Percentiles rank a stretch among this genome's conserved stretches.
These are phyloP conservation scores for Sebastes aleutianus DNA, from an alignment of 2,797 vertebrate species.

Conservation along the genomic window DNA sequence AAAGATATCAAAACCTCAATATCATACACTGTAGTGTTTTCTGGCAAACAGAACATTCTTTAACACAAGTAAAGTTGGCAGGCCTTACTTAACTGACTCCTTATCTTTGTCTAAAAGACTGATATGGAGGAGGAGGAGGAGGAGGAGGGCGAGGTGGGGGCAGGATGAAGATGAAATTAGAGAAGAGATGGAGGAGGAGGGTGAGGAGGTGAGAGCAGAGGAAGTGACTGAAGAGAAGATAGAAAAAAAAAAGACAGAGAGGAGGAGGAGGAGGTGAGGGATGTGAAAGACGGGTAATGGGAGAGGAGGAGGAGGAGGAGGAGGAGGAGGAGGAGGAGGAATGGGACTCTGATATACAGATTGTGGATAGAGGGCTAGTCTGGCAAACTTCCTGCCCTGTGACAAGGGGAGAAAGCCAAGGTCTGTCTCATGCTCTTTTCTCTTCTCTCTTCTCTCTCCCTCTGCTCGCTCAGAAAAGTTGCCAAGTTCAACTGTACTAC, in stretches of 20 bases:
- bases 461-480: not conserved
- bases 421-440: conserved; percentile 1
- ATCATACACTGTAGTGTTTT: not conserved
- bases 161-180: conserved; percentile 40
- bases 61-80: not conserved
- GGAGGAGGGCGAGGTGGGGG: not conserved
- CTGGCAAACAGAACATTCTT: not conserved
- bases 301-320: too few species aligned
- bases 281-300: conserved; percentile 9
- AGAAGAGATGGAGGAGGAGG: conserved; percentile 28
- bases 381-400: conserved; percentile 64
- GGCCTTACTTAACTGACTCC: not conserved
- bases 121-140: not conserved
- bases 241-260: conserved; percentile 27
- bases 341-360: conserved; percentile 51
- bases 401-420: conserved; percentile 35
- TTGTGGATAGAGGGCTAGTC: conserved; percentile 46
- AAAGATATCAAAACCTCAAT: not conserved
- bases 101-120: conserved; percentile 1
- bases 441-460: not conserved
- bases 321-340: not conserved
- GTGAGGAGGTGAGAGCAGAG: conserved; percentile 56
- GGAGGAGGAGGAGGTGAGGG: conserved; percentile 38
- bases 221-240: conserved; percentile 59
- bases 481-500: not conserved